phyloP scores from a whole-genome alignment of 2,113 vertebrate genomes.

The rabbit (Oryctolagus cuniculus) region DNA sequence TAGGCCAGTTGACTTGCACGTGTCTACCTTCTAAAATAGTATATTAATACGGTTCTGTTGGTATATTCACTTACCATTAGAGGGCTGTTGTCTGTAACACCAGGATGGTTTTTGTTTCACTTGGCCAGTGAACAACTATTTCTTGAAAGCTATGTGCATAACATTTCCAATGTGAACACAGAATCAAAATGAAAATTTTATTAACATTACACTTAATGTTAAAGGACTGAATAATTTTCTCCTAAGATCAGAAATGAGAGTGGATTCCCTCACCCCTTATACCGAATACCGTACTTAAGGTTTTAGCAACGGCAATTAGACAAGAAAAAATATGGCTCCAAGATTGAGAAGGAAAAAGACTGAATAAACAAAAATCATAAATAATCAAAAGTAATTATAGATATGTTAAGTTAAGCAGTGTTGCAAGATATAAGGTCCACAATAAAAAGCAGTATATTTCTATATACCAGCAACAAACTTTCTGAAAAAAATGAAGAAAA shows the following conservation, averaged over 20 bases:
- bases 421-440: not conserved
- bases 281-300: not conserved
- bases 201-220: not conserved
- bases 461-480: not conserved
- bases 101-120: not conserved
- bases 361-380: not conserved
- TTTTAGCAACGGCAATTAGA: not conserved
- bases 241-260: not conserved
- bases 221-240: slow-evolving; percentile 26
- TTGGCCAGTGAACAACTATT: not conserved
- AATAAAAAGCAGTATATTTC: not conserved
- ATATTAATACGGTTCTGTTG: not conserved
- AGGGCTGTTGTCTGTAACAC: not conserved
- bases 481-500: slow-evolving; percentile 16
- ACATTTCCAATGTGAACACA: not conserved
- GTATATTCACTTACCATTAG: not conserved
- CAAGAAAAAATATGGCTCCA: not conserved
- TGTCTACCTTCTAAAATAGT: not conserved
- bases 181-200: slow-evolving; percentile 10
- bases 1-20: not conserved
- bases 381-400: not conserved
- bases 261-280: not conserved
- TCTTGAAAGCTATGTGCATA: not conserved
- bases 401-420: not conserved
- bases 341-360: not conserved